A percentile compares a stretch with the other conserved stretches of the same genome.
These are phyloP conservation scores for Mayetiola destructor DNA, from an alignment of 2,888 invertebrate species.

Conservation along the genomic window DNA sequence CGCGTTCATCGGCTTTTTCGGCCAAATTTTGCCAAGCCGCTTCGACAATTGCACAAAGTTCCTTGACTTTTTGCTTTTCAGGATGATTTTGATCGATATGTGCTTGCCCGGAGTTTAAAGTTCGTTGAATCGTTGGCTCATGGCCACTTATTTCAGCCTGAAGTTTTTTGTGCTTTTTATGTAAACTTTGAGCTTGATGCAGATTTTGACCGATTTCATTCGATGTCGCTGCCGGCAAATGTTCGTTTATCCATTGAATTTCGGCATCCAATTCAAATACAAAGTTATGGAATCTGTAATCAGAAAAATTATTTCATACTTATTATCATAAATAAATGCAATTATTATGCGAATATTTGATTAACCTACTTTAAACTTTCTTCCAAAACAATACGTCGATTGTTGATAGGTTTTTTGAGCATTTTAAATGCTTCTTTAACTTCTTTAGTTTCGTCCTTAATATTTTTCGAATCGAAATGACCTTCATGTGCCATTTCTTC, in stretches of 20 bases:
- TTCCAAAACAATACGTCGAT: slow-evolving; percentile 62
- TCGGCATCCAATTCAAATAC: slow-evolving; percentile 86
- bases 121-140: slow-evolving; percentile 68
- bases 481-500: slow-evolving; percentile 84
- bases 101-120: slow-evolving; percentile 60
- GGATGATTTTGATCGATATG: slow-evolving; percentile 67
- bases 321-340: background rate
- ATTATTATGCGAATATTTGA: background rate
- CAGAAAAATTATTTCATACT: background rate
- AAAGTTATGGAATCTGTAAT: slow-evolving; percentile 65
- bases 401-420: slow-evolving; percentile 55
- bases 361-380: slow-evolving; percentile 49
- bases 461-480: slow-evolving; percentile 85
- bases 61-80: slow-evolving; percentile 59
- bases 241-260: slow-evolving; percentile 89
- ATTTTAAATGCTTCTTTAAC: slow-evolving; percentile 55
- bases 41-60: slow-evolving; percentile 56
- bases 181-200: slow-evolving; percentile 78
- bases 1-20: slow-evolving; percentile 53
- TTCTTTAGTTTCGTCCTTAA: slow-evolving; percentile 60
- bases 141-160: slow-evolving; percentile 80
- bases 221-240: slow-evolving; percentile 63
- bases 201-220: slow-evolving; percentile 67
- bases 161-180: slow-evolving; percentile 89
- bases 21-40: slow-evolving; percentile 61